Conservation (phyloP, 2,113 vertebrate genomes). For the Peromyscus leucopus region DNA sequence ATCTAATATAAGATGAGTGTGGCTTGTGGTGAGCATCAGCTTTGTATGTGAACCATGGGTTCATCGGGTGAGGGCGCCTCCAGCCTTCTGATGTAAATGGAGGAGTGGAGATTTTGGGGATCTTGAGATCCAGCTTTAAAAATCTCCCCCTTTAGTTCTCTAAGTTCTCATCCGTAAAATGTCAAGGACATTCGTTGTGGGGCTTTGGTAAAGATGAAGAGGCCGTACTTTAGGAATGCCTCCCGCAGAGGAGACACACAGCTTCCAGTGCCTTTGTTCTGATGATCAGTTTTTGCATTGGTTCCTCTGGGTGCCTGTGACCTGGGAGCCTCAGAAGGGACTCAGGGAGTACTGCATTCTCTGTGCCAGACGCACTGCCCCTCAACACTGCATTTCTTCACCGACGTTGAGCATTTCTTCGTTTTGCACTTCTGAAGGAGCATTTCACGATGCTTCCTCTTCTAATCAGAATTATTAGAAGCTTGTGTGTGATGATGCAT, state of each 20-base stretch:
- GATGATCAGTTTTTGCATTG: not conserved
- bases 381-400: conserved; percentile 3
- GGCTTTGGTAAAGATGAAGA: not conserved
- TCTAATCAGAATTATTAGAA: conserved; percentile 25
- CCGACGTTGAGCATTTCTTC: not conserved
- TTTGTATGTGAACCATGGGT: not conserved
- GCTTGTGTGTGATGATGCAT: not conserved
- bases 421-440: conserved; percentile 26
- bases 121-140: not conserved
- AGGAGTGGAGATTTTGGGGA: not conserved
- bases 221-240: not conserved
- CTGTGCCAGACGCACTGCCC: not conserved
- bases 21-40: not conserved
- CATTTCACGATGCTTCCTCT: conserved; percentile 56
- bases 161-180: conserved; percentile 4
- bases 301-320: not conserved
- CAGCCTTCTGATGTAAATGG: not conserved
- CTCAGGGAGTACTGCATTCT: not conserved
- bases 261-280: not conserved
- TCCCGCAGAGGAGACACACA: not conserved
- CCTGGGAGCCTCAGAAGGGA: not conserved
- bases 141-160: not conserved
- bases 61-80: not conserved
- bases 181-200: not conserved
- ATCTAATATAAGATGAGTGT: not conserved